A percentile compares a stretch with the other conserved stretches of the same genome.
phyloP scores from a whole-genome alignment of 1,140 invertebrate genomes.

The Bombus confusus region DNA sequence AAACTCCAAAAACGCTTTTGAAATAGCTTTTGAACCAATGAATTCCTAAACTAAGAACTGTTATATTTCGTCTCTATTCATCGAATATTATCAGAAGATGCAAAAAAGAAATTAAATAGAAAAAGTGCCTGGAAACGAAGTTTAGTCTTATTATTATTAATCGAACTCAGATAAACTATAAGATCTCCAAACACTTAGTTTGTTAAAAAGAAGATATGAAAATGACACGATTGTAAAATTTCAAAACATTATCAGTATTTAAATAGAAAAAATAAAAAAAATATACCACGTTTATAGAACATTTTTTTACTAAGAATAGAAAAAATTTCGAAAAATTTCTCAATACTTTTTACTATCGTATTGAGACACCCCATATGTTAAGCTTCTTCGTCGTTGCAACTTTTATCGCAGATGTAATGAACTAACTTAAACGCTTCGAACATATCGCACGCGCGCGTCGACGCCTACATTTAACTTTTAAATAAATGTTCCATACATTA shows the following conservation, averaged over 20 bases:
- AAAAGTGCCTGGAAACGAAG: too few species aligned
- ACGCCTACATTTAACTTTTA: background rate
- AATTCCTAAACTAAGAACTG: too few species aligned
- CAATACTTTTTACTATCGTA: background rate
- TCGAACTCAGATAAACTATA: too few species aligned
- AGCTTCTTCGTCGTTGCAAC: background rate
- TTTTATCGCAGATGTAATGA: background rate
- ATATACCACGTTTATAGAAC: fast-evolving
- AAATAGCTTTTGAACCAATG: too few species aligned
- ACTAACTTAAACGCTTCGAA: background rate
- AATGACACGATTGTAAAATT: too few species aligned
- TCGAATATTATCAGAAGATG: too few species aligned
- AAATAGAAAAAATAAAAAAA: background rate
- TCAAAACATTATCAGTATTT: background rate
- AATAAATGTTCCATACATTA: background rate
- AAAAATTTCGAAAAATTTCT: background rate
- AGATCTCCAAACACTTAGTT: too few species aligned
- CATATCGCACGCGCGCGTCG: background rate
- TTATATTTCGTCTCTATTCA: too few species aligned
- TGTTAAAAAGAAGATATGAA: too few species aligned
- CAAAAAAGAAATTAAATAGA: too few species aligned
- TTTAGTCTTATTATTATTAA: too few species aligned
- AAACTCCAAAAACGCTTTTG: too few species aligned
- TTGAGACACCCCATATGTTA: fast-evolving
- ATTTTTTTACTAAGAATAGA: background rate